Percentiles rank a stretch among this genome's conserved stretches.
Evolutionary conservation across 2,888 invertebrate species (phyloP).

Genomic region (Rhagonycha lutea): DNA sequence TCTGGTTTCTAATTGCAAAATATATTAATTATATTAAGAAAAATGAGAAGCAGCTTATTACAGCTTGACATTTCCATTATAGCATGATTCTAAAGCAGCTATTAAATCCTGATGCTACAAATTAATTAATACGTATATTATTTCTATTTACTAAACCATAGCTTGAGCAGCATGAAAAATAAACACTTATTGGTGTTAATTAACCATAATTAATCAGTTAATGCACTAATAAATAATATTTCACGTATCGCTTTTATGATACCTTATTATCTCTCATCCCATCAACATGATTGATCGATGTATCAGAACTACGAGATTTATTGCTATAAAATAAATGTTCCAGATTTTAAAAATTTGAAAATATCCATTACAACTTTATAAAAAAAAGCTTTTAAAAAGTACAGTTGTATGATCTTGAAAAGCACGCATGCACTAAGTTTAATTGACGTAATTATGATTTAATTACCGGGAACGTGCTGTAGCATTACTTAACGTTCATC

Average conservation of each 20-base stretch:
- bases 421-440: constrained; percentile 11
- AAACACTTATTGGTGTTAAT: not conserved
- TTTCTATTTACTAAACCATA: not conserved
- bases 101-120: not conserved
- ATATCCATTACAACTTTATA: not conserved
- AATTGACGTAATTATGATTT: constrained; percentile 11
- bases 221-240: not conserved
- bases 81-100: not conserved
- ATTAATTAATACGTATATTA: not conserved
- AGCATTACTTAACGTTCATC: constrained; percentile 5
- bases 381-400: constrained; percentile 2
- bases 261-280: not conserved
- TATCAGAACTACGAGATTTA: not conserved
- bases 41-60: not conserved
- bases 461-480: constrained; percentile 13
- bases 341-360: not conserved
- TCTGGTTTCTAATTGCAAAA: not conserved
- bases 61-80: not conserved
- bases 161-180: not conserved
- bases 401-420: constrained; percentile 18
- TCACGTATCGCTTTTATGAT: not conserved
- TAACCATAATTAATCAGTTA: not conserved
- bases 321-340: not conserved
- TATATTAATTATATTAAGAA: not conserved
- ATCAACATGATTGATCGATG: not conserved